Base-by-base conservation (phyloP, 1,140 invertebrate genomes). In the Samia ricini region DNA sequence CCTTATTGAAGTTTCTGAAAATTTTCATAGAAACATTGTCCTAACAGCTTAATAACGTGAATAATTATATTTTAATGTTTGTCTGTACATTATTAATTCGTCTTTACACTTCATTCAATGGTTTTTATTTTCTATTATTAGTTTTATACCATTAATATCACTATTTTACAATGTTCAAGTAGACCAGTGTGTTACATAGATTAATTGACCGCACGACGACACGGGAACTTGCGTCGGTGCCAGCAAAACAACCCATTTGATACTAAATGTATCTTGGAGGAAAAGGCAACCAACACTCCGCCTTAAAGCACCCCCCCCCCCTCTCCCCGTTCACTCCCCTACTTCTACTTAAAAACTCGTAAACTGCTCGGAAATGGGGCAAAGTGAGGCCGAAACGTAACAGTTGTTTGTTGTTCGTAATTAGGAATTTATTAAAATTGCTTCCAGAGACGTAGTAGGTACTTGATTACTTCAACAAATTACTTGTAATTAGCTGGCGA, bases 261-360 rank as follows among this genome's bases (percentile, higher is more conserved):
- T 57, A 57, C 26, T 42, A 33, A 57, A 57, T 57, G 56, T 57
- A 33, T 57, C 24, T 57, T 57, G 20, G 56, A 21, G 26, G 20
- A 36, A 57, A 33, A 20, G 24, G 26, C 56, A 20, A 15, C 56
- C 56, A 42, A 4, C 3, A 8, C 26, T 8, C 26, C n/a, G n/a
- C n/a, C n/a, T n/a, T n/a, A n/a, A n/a, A n/a, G 26, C 26, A 8
- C 26, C 33, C 33, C 15, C 33, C 33, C 33, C n/a, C n/a, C n/a
- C n/a, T n/a, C n/a, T n/a, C n/a, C n/a, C n/a, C n/a, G n/a, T n/a
- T n/a, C n/a, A n/a, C n/a, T n/a, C n/a, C n/a, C 56, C 19, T 7
- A 42, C 33, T 42, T 5, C 56, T 15, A 57, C 56, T 57, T 57
- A 57, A 57, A 57, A 57, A 57, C 24, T 57, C 29, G 56, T 57